Evolutionary conservation across 2,113 vertebrate species (phyloP), one percentile per base, ranked within the genome.

Genomic region (Syrrhaptes paradoxus): DNA sequence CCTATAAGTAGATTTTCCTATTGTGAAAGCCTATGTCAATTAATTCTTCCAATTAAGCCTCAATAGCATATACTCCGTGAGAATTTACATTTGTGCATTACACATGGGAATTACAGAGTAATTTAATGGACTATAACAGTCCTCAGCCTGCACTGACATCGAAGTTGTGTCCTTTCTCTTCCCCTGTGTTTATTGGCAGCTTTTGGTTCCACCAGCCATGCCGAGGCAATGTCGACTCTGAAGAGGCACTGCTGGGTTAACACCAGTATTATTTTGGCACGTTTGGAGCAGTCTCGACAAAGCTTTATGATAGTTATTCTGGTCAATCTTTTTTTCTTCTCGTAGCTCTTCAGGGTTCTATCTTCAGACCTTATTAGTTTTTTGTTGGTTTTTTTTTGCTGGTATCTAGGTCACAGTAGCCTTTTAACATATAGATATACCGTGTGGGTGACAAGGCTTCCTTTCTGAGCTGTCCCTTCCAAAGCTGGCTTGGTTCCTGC

Each of bases 381-480:
- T 96, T 93, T 95, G 92, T n/a, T n/a, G n/a, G n/a, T 90, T 97
- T 61, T 71, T 97, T 94, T 87, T 71, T 86, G 70, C 54, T 89
- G 46, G 72, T 94, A 87, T 95, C 92, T 94, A 90, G 70, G 78
- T 92, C 95, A 85, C 80, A 41, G 28, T 91, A 89, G 72, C 66
- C 82, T 94, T 97, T 97, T 78, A 96, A 92, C 95, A 95, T 87
- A 92, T 61, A 97, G 90, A 87, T 95, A 28, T 25, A 90, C 82
- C 70, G 62, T 51, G 85, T 78, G 88, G 54, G 96, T 48, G 77
- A 93, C 89, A 97, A 97, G 86, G 67, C 55, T 94, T 92, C 48
- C 84, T 94, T 96, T 94, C 75, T 84, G 78, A 96, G 77, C 65
- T 89, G 86, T 95, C 62, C 83, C 88, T 96, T 94, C 75, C 89